Evolutionary conservation across 53 echinoderm and acorn worm species (phyloP), one percentile per base, ranked within the genome.

Genomic region (Zoroaster sp.): DNA sequence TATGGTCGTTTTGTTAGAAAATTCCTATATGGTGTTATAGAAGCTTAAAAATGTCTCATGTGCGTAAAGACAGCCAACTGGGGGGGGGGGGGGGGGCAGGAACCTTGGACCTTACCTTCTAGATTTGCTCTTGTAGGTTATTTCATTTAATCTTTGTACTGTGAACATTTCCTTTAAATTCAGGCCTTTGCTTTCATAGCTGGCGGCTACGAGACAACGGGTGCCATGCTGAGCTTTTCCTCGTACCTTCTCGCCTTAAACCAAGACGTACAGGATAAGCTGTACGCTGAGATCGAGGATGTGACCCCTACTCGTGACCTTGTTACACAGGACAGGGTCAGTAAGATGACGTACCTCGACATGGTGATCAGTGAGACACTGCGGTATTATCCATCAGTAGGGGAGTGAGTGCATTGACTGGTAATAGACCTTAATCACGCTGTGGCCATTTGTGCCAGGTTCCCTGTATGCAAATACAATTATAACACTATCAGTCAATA

Each of bases 141-240:
- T 5, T 5, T 54, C 54, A 54, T 20, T 2, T 59, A 13, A 59
- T 59, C 23, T 9, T 1, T 59, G 8, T 10, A 59, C n/a, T 10
- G 28, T 28, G 9, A 3, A 28, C 1, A 28, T 59, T 59, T 23
- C 25, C 28, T 28, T 10, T 28, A 59, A 10, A 25, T 80, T 0
- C 86, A 96, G 96, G 77, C 90, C 13, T 7, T 96, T 18, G 9
- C 81, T 0, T 96, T 96, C 75, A 94, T 96, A 20, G 25, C 87
- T 8, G 96, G 94, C 44, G 96, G 96, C 5, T 96, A 94, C 41
- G 96, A 96, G 77, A 96, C 96, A 10, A 94, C 94, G 5, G 87
- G 68, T 44, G 55, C 92, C 0, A 31, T 87, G 5, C 87, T 96
- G 21, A 72, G 94, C 34, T 92, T 88, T 54, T n/a, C 88, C 17